Evolutionary conservation across 2,888 invertebrate genomes (phyloP), one percentile per base, ranked within the genome.

Genomic region (Rotaria sp.): DNA sequence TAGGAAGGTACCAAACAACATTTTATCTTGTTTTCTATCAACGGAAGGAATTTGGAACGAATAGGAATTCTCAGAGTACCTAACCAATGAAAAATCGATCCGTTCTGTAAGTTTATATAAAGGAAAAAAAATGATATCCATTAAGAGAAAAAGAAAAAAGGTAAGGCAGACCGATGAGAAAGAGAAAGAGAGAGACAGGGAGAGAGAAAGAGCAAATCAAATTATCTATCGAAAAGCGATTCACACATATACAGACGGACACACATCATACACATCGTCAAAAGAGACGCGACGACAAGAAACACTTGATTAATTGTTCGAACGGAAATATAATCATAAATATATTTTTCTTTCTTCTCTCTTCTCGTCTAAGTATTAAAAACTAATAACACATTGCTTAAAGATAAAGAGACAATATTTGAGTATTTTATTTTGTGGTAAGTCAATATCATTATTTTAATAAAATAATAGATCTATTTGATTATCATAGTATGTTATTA

Each of bases 281-380:
- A 67, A 35, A 67, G 67, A 67, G 67, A 67, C 67, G 67, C 67
- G 67, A 67, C 67, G 67, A 67, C 67, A 67, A 67, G 67, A 67
- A 67, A 67, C 67, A 80, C 80, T 80, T 80, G 80, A 80, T 80
- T 80, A 80, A 80, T 80, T 80, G 80, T 80, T 80, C 45, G 41
- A 80, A 80, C 80, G 80, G 80, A 80, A 80, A 80, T 67, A 67
- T 30, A 67, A 67, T 67, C 67, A 67, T 67, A 67, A 67, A 67
- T 67, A 67, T 35, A 67, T 67, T 67, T 67, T 21, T 35, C 67
- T 67, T n/a, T 30, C 18, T 67, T 67, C 35, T 67, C 35, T 67
- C 67, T 67, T 35, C 35, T 67, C 35, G 35, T 67, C 4, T 35
- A 67, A 67, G 30, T 67, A 67, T 67, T 67, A 67, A 67, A 67